Conservation (phyloP, 37 sponge, comb jelly and placozoan genomes). For the Theonella swinhoei region DNA sequence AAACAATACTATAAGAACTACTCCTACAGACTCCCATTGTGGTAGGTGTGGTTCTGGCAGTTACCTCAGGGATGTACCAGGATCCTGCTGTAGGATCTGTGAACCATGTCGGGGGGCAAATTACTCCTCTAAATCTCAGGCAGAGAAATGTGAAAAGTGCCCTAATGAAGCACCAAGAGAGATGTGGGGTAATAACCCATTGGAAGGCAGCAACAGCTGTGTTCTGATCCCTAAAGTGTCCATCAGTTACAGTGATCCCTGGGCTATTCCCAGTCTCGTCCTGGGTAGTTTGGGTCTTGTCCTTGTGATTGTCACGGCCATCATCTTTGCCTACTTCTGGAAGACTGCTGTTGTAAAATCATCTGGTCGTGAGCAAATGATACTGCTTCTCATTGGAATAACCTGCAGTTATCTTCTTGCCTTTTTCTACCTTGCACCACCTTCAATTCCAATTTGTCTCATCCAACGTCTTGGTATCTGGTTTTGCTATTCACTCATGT, state of each 20-base stretch:
- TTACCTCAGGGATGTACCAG: conserved; percentile 6
- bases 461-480: conserved; percentile 44
- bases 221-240: no score
- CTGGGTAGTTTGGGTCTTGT: conserved; percentile 23
- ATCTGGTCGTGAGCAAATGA: conserved; percentile 59
- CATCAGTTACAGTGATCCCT: background rate
- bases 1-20: background rate
- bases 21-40: conserved; percentile 43
- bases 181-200: conserved; percentile 71
- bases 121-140: conserved; percentile 22
- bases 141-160: conserved; percentile 53
- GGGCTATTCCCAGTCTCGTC: conserved; percentile 3
- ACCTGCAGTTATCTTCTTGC: conserved; percentile 25
- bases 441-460: conserved; percentile 23
- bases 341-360: conserved; percentile 54
- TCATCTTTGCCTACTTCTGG: conserved; percentile 25
- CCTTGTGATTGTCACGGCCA: background rate
- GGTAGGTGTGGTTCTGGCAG: conserved; percentile 54
- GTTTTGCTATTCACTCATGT: conserved; percentile 51
- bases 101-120: conserved; percentile 53
- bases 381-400: conserved; percentile 40
- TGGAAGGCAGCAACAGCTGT: conserved; percentile 50
- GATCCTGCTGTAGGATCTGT: conserved; percentile 76
- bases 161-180: no score
- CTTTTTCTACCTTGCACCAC: conserved; percentile 26